Evolutionary conservation across 2,797 vertebrate species (phyloP).

Genomic region (Protonibea diacanthus): DNA sequence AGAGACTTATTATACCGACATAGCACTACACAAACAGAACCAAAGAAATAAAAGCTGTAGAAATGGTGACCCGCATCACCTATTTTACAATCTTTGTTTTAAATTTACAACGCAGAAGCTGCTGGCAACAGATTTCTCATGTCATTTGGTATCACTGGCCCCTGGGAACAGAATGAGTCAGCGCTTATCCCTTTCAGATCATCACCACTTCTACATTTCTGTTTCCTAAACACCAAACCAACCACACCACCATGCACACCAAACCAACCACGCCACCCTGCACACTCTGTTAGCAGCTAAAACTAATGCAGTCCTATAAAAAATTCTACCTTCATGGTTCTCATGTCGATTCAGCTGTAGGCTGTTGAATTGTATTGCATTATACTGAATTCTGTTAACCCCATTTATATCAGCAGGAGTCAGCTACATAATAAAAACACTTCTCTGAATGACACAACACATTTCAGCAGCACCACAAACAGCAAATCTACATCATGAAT

Average conservation of each 20-base stretch:
- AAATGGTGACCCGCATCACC: neutral
- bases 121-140: neutral
- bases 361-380: neutral
- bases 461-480: too few species aligned
- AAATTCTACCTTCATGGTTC: too few species aligned
- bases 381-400: neutral
- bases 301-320: too few species aligned
- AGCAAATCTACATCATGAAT: too few species aligned
- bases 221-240: neutral
- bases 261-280: neutral
- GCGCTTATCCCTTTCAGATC: neutral
- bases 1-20: neutral
- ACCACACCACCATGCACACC: neutral
- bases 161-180: neutral
- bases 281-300: too few species aligned
- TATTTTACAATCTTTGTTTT: neutral
- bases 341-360: too few species aligned
- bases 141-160: neutral
- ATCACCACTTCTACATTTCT: neutral
- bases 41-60: neutral
- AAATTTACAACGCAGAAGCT: neutral
- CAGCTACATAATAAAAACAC: too few species aligned
- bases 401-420: neutral
- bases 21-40: neutral
- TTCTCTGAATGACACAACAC: neutral